Percentiles rank a stretch among this genome's conserved stretches.
Conservation (phyloP, 2,797 vertebrate species). For the Dromococcyx pavoninus region DNA sequence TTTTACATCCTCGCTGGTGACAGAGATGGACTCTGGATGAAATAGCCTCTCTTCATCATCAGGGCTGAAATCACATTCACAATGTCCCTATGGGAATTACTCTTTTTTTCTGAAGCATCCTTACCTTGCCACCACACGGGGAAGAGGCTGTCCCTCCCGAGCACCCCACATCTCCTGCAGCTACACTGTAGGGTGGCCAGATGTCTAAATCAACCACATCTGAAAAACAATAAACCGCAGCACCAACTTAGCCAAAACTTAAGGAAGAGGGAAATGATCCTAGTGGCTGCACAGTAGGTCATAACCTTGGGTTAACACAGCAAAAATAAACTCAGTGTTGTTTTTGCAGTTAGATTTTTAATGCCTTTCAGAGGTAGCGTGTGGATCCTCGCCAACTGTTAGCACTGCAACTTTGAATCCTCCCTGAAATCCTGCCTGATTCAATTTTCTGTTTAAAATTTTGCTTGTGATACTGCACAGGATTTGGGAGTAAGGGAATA, state of each 20-base stretch:
- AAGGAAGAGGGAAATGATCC: background rate
- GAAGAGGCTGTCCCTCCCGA: background rate
- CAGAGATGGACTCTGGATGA: background rate
- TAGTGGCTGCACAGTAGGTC: background rate
- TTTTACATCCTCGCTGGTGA: background rate
- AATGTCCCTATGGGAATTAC: background rate
- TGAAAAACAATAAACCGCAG: constrained; percentile 18
- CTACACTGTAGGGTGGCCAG: background rate
- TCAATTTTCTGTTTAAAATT: constrained; percentile 22
- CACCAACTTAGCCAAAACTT: background rate
- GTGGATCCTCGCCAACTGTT: background rate
- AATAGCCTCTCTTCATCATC: background rate
- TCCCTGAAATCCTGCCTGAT: background rate
- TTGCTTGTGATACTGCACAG: constrained; percentile 29
- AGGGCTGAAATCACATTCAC: background rate
- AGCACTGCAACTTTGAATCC: background rate
- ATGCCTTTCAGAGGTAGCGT: background rate
- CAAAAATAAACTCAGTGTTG: constrained; percentile 6
- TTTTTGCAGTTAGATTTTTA: background rate
- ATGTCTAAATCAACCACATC: constrained; percentile 15
- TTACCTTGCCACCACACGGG: background rate
- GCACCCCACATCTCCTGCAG: background rate
- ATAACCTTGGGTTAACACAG: background rate
- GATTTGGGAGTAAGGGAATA: constrained; percentile 32
- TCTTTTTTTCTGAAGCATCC: background rate